Conservation (phyloP, 2,797 vertebrate genomes). For the Otus scops region DNA sequence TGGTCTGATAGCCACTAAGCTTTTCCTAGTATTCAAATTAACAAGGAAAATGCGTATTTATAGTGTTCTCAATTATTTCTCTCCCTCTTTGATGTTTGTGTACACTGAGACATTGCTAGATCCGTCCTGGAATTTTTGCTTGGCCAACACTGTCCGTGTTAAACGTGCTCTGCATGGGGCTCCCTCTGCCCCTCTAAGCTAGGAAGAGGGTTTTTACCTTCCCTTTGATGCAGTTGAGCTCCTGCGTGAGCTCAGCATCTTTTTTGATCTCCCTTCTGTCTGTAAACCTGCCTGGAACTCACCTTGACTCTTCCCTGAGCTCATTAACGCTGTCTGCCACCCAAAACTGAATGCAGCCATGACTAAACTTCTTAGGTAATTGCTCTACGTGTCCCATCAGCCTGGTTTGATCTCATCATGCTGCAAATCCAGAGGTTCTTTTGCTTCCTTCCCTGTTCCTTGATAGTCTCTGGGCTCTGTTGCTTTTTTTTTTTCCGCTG, state of each 20-base stretch:
- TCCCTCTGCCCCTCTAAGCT: neutral
- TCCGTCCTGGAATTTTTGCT: neutral
- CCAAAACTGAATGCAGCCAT: fast-evolving
- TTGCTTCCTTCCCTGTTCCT: neutral
- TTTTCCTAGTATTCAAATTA: slow-evolving; percentile 44
- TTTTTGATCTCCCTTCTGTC: neutral
- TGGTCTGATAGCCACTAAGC: neutral
- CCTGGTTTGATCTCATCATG: neutral
- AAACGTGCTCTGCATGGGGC: neutral
- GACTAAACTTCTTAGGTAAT: neutral
- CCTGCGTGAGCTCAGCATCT: neutral
- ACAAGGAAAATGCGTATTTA: neutral
- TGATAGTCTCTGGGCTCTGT: neutral
- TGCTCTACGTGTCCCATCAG: neutral
- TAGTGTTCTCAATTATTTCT: neutral
- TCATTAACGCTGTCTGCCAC: neutral
- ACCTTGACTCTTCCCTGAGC: neutral
- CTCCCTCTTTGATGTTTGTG: slow-evolving; percentile 34
- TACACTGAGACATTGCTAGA: neutral
- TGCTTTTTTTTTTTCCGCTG: neutral
- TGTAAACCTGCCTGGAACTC: neutral
- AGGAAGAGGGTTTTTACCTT: neutral
- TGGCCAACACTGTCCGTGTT: fast-evolving
- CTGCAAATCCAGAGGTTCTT: neutral
- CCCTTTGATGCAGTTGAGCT: neutral